phyloP scores from a whole-genome alignment of 2,797 vertebrate genomes.

The Rousettus madagascariensis region DNA sequence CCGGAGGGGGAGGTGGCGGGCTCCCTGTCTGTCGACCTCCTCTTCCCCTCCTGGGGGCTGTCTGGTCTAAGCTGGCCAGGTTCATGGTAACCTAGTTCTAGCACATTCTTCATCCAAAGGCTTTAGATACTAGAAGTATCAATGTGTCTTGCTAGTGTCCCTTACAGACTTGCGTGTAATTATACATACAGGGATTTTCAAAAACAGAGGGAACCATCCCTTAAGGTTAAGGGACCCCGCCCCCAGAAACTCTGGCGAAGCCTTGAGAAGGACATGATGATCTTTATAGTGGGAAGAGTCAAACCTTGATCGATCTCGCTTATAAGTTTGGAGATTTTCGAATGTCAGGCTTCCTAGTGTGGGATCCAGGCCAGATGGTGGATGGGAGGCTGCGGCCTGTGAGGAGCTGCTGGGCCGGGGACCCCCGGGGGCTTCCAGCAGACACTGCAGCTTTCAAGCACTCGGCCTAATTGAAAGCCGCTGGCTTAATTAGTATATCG shows the following conservation, averaged over 20 bases:
- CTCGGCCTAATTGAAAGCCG: neutral
- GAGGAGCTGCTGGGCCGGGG: neutral
- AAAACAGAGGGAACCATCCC: neutral
- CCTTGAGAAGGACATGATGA: conserved; percentile 24
- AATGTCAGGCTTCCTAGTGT: conserved; percentile 5
- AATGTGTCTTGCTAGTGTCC: neutral
- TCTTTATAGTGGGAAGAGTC: conserved; percentile 27
- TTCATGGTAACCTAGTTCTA: neutral
- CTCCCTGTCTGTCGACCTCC: neutral
- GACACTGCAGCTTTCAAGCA: neutral
- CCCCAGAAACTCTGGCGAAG: neutral
- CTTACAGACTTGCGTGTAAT: neutral
- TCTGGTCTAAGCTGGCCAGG: neutral
- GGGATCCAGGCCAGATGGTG: neutral
- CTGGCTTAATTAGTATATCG: neutral
- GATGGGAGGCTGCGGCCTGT: neutral
- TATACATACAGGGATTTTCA: neutral
- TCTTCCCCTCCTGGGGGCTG: neutral
- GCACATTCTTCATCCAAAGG: neutral
- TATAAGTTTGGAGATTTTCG: conserved; percentile 11
- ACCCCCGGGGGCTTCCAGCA: neutral
- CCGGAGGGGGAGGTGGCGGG: neutral
- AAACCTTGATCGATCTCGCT: neutral
- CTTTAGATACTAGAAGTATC: neutral
- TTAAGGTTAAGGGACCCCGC: neutral